Evolutionary conservation across 2,797 vertebrate species (phyloP).

Genomic region (Sebastes vulpes): DNA sequence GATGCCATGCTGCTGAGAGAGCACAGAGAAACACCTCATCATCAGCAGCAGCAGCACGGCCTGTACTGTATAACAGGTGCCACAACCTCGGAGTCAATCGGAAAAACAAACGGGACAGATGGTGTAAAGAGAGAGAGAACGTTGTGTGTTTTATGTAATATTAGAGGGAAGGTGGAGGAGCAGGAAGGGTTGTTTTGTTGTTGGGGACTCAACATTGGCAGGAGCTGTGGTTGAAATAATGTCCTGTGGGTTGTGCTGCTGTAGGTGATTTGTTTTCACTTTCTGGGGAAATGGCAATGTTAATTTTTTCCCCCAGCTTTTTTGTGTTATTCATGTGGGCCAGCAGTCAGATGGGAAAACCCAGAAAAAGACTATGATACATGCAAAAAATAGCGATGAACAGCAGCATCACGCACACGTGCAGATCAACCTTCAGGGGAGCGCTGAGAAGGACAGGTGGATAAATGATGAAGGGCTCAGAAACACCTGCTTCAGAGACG

Average conservation of each 20-base stretch:
- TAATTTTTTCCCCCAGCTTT: neutral
- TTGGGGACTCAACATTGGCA: conserved; percentile 5
- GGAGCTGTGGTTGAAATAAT: conserved; percentile 24
- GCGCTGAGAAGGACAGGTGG: conserved; percentile 24
- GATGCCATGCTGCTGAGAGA: conserved; percentile 56
- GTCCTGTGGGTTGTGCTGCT: neutral
- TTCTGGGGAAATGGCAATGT: neutral
- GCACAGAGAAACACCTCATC: conserved; percentile 57
- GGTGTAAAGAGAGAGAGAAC: conserved; percentile 11
- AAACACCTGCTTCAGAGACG: conserved; percentile 41
- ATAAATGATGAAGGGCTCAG: conserved; percentile 34
- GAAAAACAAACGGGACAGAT: conserved; percentile 43
- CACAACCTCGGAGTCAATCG: conserved; percentile 19
- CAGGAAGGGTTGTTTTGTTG: conserved; percentile 23
- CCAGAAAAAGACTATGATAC: neutral
- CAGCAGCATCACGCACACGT: neutral
- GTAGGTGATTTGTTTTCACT: conserved; percentile 21
- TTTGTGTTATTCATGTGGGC: neutral
- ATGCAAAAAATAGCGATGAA: neutral
- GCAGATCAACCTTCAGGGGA: conserved; percentile 1
- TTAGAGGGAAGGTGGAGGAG: conserved; percentile 3
- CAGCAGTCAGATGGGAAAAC: neutral
- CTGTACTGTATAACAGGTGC: conserved; percentile 55
- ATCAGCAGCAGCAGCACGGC: conserved; percentile 44
- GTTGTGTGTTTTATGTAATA: conserved; percentile 32